Conservation (phyloP, 1,140 invertebrate species). For the Tetraneura akinire region DNA sequence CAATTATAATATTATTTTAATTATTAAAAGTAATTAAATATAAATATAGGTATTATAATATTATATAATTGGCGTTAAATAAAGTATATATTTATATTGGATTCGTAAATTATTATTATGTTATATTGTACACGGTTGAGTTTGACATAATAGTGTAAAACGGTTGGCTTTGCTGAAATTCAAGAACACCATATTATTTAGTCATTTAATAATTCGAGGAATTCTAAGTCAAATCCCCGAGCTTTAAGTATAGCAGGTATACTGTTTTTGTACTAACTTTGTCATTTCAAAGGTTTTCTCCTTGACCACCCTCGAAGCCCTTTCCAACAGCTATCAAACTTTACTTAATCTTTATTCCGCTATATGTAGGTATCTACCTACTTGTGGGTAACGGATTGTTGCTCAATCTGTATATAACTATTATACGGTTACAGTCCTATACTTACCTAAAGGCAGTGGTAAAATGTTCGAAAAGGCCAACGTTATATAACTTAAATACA, state of each 20-base stretch:
- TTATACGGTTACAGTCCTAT: no score
- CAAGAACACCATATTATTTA: neutral
- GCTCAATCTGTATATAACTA: neutral
- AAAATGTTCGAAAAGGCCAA: neutral
- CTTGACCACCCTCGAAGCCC: constrained; percentile 36
- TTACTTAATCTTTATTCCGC: constrained; percentile 38
- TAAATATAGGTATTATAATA: no score
- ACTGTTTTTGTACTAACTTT: constrained; percentile 45
- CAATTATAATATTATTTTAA: no score
- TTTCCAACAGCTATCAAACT: constrained; percentile 34
- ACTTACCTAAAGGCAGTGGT: no score
- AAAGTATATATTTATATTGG: no score
- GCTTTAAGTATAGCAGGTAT: neutral
- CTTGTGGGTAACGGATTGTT: constrained; percentile 17
- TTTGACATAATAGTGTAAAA: neutral
- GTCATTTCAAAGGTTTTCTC: constrained; percentile 45
- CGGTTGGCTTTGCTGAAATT: neutral
- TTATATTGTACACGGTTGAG: neutral
- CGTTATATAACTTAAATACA: neutral
- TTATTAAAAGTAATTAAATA: no score
- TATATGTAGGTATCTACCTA: neutral
- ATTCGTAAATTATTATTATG: no score
- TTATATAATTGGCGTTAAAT: no score
- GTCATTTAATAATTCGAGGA: constrained; percentile 16
- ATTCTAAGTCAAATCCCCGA: constrained; percentile 21